Percentiles rank a stretch among this genome's conserved stretches.
These are phyloP conservation scores for Sebastes elongatus DNA, from an alignment of 2,797 vertebrate species.

Conservation along the genomic window DNA sequence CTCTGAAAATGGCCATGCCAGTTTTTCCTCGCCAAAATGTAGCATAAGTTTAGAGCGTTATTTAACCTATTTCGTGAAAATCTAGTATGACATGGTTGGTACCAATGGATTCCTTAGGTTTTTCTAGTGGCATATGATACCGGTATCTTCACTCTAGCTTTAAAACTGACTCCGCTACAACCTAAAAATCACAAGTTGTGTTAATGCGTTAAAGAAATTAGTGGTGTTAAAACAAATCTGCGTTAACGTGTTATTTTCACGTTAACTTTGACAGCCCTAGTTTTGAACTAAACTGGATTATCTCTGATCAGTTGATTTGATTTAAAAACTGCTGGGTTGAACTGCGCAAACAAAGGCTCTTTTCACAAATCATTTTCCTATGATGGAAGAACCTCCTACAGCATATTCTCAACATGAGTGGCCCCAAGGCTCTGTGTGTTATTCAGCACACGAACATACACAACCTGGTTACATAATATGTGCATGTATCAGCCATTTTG, in stretches of 20 bases:
- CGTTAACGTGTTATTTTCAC: neutral
- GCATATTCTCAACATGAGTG: slow-evolving; percentile 15
- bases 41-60: rapidly evolving
- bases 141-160: no score
- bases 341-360: neutral
- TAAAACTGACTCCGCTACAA: no score
- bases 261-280: no score
- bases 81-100: no score
- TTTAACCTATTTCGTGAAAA: no score
- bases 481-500: slow-evolving; percentile 25
- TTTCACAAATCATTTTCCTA: neutral
- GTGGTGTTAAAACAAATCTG: neutral
- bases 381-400: neutral
- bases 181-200: no score
- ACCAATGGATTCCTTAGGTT: no score
- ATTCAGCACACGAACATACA: slow-evolving; percentile 19
- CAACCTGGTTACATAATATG: slow-evolving; percentile 24
- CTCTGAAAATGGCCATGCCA: no score
- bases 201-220: neutral
- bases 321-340: neutral
- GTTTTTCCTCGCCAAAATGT: no score
- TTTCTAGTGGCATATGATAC: no score
- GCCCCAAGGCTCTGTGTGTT: neutral
- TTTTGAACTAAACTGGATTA: neutral
- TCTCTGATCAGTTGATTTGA: neutral